Conservation (phyloP, 2,797 vertebrate species). For the Catostomus latipinnis region DNA sequence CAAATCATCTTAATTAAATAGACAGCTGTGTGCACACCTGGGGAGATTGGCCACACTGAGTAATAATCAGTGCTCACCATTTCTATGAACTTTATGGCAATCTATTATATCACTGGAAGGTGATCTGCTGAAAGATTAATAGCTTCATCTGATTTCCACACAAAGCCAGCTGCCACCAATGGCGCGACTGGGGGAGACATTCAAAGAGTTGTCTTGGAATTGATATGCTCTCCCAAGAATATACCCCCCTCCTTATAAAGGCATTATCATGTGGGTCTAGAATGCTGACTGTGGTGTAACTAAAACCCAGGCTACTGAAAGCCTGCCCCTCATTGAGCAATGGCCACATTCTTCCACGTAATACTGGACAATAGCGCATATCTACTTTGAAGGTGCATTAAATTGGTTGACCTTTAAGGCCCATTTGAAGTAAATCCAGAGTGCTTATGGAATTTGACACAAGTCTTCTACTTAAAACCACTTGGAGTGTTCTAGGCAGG, state of each 20-base stretch:
- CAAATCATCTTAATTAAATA: neutral
- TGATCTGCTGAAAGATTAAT: slow-evolving; percentile 63
- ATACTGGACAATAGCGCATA: slow-evolving; percentile 10
- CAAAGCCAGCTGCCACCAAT: slow-evolving; percentile 68
- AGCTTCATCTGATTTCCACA: slow-evolving; percentile 68
- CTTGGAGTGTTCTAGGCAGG: neutral
- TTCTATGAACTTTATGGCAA: slow-evolving; percentile 32
- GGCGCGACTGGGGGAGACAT: slow-evolving; percentile 58
- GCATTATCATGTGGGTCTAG: slow-evolving; percentile 69
- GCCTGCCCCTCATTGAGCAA: slow-evolving; percentile 19
- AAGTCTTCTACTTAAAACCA: neutral
- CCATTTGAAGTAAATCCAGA: slow-evolving; percentile 10
- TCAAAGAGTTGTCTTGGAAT: slow-evolving; percentile 78
- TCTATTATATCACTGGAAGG: slow-evolving; percentile 47
- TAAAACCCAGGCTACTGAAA: slow-evolving; percentile 55
- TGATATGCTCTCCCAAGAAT: slow-evolving; percentile 79
- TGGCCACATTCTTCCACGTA: slow-evolving; percentile 14
- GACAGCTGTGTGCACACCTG: slow-evolving; percentile 12
- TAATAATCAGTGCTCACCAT: slow-evolving; percentile 41
- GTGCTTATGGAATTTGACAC: neutral
- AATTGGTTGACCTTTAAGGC: slow-evolving; percentile 21
- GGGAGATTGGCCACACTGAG: neutral
- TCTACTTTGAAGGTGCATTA: slow-evolving; percentile 1
- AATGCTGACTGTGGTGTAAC: slow-evolving; percentile 79
- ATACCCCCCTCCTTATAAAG: slow-evolving; percentile 82